Evolutionary conservation across 2,888 invertebrate species (phyloP).

Genomic region (Patella pellucida): DNA sequence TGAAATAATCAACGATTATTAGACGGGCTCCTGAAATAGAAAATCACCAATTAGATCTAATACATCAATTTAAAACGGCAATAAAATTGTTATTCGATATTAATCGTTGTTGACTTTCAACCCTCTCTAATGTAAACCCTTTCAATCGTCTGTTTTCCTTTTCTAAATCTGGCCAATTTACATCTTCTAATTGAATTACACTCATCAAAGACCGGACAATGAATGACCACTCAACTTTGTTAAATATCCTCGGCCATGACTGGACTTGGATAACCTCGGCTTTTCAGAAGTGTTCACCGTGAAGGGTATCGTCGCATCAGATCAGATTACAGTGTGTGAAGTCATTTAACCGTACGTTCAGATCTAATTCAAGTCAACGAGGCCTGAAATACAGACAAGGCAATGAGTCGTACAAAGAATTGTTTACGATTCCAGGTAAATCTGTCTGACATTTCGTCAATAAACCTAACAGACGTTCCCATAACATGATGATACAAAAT

Average conservation of each 20-base stretch:
- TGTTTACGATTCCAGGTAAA: no score
- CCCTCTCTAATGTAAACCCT: not conserved
- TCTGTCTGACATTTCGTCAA: no score
- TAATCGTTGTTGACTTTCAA: conserved; percentile 4
- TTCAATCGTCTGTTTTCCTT: not conserved
- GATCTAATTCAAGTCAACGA: conserved; percentile 5
- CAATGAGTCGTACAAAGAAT: no score
- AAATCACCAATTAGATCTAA: not conserved
- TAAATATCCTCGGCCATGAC: not conserved
- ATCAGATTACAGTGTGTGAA: not conserved
- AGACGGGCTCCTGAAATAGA: no score
- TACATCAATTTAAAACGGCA: not conserved
- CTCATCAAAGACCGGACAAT: not conserved
- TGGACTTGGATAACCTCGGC: not conserved
- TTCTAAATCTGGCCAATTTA: not conserved
- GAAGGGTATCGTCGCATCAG: not conserved
- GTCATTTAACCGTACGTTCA: not conserved
- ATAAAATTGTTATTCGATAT: conserved; percentile 4
- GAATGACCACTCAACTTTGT: not conserved
- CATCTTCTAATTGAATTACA: conserved; percentile 8
- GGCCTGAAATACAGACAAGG: not conserved
- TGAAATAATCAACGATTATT: no score
- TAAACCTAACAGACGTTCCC: no score
- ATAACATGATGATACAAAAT: no score
- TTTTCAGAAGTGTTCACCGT: not conserved